Evolutionary conservation across 2,797 vertebrate species (phyloP).

Genomic region (Gouania willdenowi): DNA sequence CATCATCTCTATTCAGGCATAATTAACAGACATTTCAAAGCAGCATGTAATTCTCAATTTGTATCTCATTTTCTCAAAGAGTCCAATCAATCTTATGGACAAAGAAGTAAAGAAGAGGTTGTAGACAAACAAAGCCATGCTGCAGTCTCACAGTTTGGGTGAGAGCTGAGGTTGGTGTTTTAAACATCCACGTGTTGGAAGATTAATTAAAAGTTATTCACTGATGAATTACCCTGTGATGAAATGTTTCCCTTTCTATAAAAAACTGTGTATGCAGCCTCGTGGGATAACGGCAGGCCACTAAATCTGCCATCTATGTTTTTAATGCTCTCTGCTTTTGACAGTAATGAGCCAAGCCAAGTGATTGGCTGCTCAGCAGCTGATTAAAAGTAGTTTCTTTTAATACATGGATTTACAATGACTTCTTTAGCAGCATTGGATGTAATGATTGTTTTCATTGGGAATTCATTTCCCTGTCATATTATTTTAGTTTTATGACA

Average conservation of each 20-base stretch:
- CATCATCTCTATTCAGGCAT: constrained; percentile 72
- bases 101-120: constrained; percentile 7
- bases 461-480: constrained; percentile 11
- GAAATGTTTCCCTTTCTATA: constrained; percentile 78
- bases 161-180: constrained; percentile 38
- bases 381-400: constrained; percentile 63
- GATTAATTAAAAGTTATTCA: constrained; percentile 84
- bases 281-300: constrained; percentile 35
- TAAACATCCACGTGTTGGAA: constrained; percentile 74
- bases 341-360: constrained; percentile 59
- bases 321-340: constrained; percentile 58
- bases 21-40: constrained; percentile 76
- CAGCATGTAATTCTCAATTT: constrained; percentile 72
- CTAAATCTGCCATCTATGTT: constrained; percentile 67
- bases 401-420: constrained; percentile 60
- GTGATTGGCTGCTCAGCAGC: constrained; percentile 60
- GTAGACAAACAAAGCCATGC: constrained; percentile 23
- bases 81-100: constrained; percentile 15
- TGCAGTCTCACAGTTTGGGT: constrained; percentile 2
- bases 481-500: not conserved
- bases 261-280: constrained; percentile 53
- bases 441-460: constrained; percentile 22
- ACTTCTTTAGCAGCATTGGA: constrained; percentile 24
- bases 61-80: constrained; percentile 54
- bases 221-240: constrained; percentile 82